phyloP scores from a whole-genome alignment of 2,797 vertebrate genomes.

The Huso huso region DNA sequence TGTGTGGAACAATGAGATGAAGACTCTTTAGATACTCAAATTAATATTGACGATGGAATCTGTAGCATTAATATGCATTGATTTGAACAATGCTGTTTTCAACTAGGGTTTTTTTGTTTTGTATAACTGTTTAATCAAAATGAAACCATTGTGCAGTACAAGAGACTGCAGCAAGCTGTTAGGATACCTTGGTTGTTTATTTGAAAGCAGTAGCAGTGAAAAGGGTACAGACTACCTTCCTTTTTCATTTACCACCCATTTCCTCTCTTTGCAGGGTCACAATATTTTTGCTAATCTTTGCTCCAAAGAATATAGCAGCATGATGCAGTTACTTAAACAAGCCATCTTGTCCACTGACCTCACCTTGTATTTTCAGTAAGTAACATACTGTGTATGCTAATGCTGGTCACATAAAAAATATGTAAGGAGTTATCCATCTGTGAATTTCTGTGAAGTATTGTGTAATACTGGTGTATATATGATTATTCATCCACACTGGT shows the following conservation, averaged over 20 bases:
- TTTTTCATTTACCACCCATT: neutral
- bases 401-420: neutral
- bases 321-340: constrained; percentile 71
- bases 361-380: constrained; percentile 70
- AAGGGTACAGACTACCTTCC: neutral
- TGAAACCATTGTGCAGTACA: too few species aligned
- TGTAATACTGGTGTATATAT: too few species aligned
- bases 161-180: too few species aligned
- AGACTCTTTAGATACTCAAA: too few species aligned
- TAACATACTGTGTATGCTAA: constrained; percentile 10
- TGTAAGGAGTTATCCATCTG: neutral
- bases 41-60: too few species aligned
- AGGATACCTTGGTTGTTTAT: neutral
- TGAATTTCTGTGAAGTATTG: neutral
- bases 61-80: too few species aligned
- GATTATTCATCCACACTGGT: too few species aligned
- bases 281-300: constrained; percentile 63
- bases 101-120: too few species aligned
- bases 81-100: too few species aligned
- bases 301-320: constrained; percentile 57
- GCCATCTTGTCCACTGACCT: constrained; percentile 72
- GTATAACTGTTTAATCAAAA: too few species aligned
- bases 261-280: constrained; percentile 54
- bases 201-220: neutral
- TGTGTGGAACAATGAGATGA: too few species aligned